Evolutionary conservation across 2,797 vertebrate genomes (phyloP).

Genomic region (Pseudochirops corinnae): DNA sequence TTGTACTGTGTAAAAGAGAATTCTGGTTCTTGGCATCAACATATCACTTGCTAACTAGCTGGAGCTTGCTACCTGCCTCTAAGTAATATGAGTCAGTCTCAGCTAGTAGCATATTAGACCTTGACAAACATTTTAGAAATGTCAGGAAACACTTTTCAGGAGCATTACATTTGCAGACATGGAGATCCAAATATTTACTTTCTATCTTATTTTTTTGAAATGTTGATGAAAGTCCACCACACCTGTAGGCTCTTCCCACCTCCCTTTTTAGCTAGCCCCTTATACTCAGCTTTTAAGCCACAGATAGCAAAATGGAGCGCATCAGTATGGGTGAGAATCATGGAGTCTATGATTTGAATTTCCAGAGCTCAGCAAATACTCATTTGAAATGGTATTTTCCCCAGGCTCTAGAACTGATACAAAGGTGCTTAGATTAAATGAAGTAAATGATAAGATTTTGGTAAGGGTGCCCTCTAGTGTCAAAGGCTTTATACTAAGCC

Average conservation of each 20-base stretch:
- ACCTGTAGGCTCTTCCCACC: neutral
- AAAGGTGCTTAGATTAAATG: neutral
- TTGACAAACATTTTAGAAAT: neutral
- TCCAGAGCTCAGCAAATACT: neutral
- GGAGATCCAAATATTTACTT: slow-evolving; percentile 3
- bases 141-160: slow-evolving; percentile 35
- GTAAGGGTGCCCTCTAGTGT: neutral
- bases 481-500: neutral
- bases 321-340: neutral
- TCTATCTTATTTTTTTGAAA: neutral
- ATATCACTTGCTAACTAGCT: neutral
- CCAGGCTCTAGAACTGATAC: neutral
- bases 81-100: neutral
- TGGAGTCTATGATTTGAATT: neutral
- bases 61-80: neutral
- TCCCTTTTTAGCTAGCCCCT: no score
- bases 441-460: neutral
- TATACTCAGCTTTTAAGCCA: neutral
- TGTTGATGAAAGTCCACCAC: neutral
- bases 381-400: neutral
- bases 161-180: neutral
- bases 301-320: neutral
- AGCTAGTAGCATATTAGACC: neutral
- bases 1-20: neutral
- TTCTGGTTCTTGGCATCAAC: neutral